A percentile compares a stretch with the other conserved stretches of the same genome.
These are phyloP conservation scores for Amblyjoppa proteus DNA, from an alignment of 2,888 invertebrate genomes.

Conservation along the genomic window DNA sequence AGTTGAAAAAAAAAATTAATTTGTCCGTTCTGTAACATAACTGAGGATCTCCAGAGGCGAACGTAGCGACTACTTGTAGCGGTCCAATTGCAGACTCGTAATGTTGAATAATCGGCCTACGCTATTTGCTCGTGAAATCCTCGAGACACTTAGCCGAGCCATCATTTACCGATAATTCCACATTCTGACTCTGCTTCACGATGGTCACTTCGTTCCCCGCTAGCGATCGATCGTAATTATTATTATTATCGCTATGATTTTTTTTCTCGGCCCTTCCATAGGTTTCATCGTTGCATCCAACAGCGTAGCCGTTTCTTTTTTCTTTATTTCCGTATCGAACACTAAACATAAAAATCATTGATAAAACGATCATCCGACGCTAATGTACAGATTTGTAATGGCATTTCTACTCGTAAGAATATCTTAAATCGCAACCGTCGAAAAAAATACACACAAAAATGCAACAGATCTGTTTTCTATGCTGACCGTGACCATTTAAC, in stretches of 20 bases:
- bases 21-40: conserved; percentile 10
- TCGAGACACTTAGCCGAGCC: conserved; percentile 15
- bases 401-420: conserved; percentile 69
- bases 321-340: conserved; percentile 30
- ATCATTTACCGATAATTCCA: conserved; percentile 58
- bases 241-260: conserved; percentile 1
- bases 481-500: conserved; percentile 60
- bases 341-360: conserved; percentile 44
- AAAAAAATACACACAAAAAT: conserved; percentile 37
- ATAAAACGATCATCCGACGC: conserved; percentile 66
- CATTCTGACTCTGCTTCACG: conserved; percentile 66
- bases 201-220: conserved; percentile 61
- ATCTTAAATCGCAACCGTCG: conserved; percentile 46
- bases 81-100: conserved; percentile 67
- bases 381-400: conserved; percentile 78
- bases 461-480: conserved; percentile 53
- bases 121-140: conserved; percentile 45
- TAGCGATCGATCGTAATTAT: conserved; percentile 25
- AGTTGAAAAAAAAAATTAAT: not conserved
- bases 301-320: conserved; percentile 27
- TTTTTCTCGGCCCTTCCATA: conserved; percentile 23
- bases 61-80: conserved; percentile 64
- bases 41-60: conserved; percentile 53
- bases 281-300: conserved; percentile 16
- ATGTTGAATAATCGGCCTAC: conserved; percentile 61